Evolutionary conservation across 2,797 vertebrate genomes (phyloP).

Genomic region (Threskiornis aethiopicus): DNA sequence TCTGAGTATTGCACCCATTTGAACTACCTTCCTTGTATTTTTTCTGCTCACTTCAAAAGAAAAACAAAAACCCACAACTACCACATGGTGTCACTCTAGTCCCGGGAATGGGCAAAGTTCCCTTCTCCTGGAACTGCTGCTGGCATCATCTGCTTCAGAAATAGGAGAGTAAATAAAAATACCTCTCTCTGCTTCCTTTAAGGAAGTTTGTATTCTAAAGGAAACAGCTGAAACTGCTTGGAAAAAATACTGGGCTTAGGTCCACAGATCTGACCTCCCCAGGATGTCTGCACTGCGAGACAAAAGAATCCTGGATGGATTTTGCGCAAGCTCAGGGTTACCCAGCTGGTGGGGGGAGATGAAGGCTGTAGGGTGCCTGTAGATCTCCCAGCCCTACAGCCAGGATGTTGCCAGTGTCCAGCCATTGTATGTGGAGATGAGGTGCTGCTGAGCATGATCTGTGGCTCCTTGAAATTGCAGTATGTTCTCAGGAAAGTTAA

Average conservation of each 20-base stretch:
- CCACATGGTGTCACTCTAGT: constrained; percentile 41
- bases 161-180: background rate
- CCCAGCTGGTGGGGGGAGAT: background rate
- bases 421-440: background rate
- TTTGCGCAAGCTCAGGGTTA: background rate
- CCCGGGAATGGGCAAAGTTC: background rate
- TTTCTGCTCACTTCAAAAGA: background rate
- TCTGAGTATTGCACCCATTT: background rate
- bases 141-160: background rate
- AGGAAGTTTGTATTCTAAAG: background rate
- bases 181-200: background rate
- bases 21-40: background rate
- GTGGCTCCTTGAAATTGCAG: background rate
- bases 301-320: background rate
- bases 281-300: background rate
- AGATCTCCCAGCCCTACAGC: background rate
- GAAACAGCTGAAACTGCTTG: background rate
- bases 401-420: background rate
- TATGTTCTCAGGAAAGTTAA: background rate
- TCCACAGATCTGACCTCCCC: background rate
- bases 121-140: background rate
- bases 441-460: background rate
- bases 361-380: rapidly evolving
- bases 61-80: background rate
- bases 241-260: background rate